phyloP scores from a whole-genome alignment of 2,797 vertebrate genomes.

The Ambastaia sidthimunki region DNA sequence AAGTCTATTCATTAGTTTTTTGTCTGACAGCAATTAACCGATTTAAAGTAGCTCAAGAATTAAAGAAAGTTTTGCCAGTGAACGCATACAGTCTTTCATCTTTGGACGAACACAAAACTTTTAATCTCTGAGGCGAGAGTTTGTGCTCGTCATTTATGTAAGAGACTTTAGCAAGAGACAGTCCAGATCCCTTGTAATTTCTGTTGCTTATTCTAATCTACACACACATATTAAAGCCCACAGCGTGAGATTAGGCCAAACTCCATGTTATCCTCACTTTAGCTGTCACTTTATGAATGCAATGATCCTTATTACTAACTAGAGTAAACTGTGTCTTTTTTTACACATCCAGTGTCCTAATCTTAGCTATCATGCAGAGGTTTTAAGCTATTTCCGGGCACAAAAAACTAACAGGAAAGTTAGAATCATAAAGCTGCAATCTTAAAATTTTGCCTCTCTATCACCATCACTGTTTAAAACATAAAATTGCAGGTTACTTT shows the following conservation, averaged over 20 bases:
- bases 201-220: slow-evolving; percentile 40
- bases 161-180: slow-evolving; percentile 18
- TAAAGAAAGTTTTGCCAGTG: background rate
- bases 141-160: slow-evolving; percentile 29
- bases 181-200: slow-evolving; percentile 31
- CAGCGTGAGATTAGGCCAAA: slow-evolving; percentile 32
- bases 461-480: too few species aligned
- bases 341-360: slow-evolving; percentile 53
- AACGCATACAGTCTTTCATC: slow-evolving; percentile 26
- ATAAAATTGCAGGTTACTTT: too few species aligned
- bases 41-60: background rate
- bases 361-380: slow-evolving; percentile 40
- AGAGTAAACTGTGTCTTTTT: slow-evolving; percentile 29
- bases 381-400: slow-evolving; percentile 41
- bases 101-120: slow-evolving; percentile 30
- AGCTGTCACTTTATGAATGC: slow-evolving; percentile 41
- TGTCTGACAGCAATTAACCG: slow-evolving; percentile 11
- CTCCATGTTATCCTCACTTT: slow-evolving; percentile 35
- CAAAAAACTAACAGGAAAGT: slow-evolving; percentile 46
- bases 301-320: slow-evolving; percentile 48
- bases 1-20: slow-evolving; percentile 25
- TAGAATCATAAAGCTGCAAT: too few species aligned
- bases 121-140: slow-evolving; percentile 49
- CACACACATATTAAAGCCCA: slow-evolving; percentile 40
- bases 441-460: too few species aligned